Conservation (phyloP, 2,888 invertebrate species). For the Ormyrus pomaceus region DNA sequence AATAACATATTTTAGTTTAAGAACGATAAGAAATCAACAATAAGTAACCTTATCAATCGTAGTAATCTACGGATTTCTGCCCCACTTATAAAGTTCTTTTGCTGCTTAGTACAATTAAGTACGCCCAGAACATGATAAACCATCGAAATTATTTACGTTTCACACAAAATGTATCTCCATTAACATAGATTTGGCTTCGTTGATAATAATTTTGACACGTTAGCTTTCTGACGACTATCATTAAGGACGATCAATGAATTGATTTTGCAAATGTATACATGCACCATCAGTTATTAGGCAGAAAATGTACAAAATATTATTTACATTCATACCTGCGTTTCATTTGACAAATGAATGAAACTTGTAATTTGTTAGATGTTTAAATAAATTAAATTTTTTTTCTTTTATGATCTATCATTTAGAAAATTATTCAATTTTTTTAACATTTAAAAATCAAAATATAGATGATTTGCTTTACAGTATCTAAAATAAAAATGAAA, state of each 20-base stretch:
- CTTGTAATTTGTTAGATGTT: no score
- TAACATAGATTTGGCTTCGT: not conserved
- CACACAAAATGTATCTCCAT: not conserved
- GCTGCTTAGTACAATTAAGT: not conserved
- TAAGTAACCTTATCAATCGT: no score
- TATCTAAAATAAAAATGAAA: no score
- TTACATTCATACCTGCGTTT: not conserved
- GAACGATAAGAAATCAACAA: no score
- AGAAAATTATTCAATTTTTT: no score
- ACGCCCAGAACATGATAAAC: slow-evolving; percentile 1
- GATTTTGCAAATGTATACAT: not conserved
- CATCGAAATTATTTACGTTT: not conserved
- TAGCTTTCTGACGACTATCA: not conserved
- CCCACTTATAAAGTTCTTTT: no score
- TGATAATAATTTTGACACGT: not conserved
- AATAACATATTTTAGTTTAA: no score
- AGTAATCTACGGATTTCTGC: no score
- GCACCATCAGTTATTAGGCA: not conserved
- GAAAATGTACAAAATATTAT: not conserved
- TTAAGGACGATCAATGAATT: slow-evolving; percentile 1
- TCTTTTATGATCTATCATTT: not conserved
- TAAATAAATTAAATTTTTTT: no score
- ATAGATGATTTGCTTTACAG: no score
- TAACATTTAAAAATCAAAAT: no score
- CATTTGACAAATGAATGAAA: no score